These are phyloP conservation scores for Crossaster papposus DNA, from an alignment of 53 echinoderm and acorn worm species.

Conservation along the genomic window DNA sequence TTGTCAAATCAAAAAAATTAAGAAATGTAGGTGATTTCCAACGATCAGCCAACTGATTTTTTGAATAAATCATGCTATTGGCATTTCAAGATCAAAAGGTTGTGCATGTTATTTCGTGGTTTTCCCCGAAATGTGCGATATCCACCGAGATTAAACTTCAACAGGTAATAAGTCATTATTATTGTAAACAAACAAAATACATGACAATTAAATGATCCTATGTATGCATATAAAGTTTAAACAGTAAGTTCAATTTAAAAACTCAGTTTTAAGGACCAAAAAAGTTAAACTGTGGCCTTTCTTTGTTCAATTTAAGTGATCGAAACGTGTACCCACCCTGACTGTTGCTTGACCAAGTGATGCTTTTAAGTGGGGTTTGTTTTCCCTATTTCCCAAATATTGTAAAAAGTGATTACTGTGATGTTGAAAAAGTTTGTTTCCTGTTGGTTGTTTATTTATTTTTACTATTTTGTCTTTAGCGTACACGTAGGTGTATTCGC, in stretches of 20 bases:
- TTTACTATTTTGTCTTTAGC: too few relatives aligned
- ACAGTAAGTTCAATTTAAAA: neutral
- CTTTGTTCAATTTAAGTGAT: neutral
- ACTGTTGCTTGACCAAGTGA: conserved; percentile 9
- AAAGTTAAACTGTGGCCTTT: neutral
- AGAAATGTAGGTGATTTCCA: too few relatives aligned
- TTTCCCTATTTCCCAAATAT: neutral
- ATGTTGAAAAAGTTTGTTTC: too few relatives aligned
- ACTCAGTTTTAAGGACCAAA: neutral
- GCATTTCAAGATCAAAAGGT: neutral
- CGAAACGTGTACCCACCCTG: conserved; percentile 49
- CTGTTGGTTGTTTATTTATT: too few relatives aligned
- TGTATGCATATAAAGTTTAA: neutral
- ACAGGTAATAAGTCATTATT: too few relatives aligned
- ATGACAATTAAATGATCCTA: too few relatives aligned
- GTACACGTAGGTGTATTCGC: too few relatives aligned
- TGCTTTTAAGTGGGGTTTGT: neutral
- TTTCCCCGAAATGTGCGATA: too few relatives aligned
- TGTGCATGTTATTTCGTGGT: neutral
- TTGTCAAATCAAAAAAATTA: too few relatives aligned
- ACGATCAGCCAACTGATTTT: neutral
- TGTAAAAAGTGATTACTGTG: too few relatives aligned
- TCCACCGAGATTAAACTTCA: too few relatives aligned
- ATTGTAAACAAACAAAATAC: neutral
- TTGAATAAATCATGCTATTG: neutral